phyloP scores from a whole-genome alignment of 2,113 vertebrate species.

The Capreolus pygargus region DNA sequence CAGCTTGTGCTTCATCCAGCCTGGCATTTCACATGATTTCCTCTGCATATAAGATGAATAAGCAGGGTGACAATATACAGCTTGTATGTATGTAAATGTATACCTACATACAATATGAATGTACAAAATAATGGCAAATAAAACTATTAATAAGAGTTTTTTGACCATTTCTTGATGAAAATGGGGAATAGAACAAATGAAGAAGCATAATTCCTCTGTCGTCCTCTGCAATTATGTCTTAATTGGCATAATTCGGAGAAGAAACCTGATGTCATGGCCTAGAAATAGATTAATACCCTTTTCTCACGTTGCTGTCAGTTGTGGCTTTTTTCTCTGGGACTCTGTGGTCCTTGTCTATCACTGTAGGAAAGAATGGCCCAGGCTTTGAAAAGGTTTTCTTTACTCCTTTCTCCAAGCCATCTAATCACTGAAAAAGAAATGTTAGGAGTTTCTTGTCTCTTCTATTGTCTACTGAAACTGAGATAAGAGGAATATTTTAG shows the following conservation, averaged over 20 bases:
- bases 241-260: not conserved
- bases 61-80: not conserved
- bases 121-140: not conserved
- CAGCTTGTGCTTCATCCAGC: not conserved
- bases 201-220: not conserved
- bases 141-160: not conserved
- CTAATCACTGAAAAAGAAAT: not conserved
- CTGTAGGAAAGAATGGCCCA: not conserved
- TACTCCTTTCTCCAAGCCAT: not conserved
- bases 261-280: not conserved
- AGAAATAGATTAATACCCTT: not conserved
- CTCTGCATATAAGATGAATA: not conserved
- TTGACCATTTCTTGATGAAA: not conserved
- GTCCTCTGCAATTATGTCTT: not conserved
- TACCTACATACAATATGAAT: not conserved
- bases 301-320: not conserved
- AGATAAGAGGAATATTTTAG: not conserved
- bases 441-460: not conserved
- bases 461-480: not conserved
- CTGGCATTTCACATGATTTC: accelerated
- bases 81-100: not conserved
- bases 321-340: not conserved
- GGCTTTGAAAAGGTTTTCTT: not conserved
- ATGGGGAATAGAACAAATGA: not conserved
- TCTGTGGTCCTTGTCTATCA: not conserved